Conservation (phyloP, 2,113 vertebrate species). For the Pycnonotus jocosus region DNA sequence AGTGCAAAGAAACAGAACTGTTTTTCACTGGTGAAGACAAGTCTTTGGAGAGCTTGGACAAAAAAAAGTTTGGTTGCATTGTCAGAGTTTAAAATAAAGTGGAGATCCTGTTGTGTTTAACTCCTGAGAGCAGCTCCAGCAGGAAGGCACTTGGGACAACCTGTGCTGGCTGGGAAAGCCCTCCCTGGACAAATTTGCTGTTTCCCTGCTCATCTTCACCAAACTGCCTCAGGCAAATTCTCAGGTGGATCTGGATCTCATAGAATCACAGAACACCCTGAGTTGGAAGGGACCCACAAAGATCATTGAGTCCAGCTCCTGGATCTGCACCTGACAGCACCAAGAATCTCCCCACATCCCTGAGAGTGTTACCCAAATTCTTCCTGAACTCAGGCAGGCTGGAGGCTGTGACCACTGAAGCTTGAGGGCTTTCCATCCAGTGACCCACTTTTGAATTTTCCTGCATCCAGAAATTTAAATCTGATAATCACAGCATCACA, state of each 20-base stretch:
- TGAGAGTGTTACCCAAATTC: neutral
- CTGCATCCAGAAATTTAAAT: fast-evolving
- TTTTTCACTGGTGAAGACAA: neutral
- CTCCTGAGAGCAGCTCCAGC: neutral
- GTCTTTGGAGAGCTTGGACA: constrained; percentile 5
- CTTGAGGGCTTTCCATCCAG: neutral
- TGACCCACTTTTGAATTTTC: neutral
- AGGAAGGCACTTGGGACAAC: neutral
- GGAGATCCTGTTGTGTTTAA: neutral
- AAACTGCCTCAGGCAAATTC: neutral
- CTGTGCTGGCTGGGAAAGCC: neutral
- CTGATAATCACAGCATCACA: neutral
- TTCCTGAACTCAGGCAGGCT: neutral
- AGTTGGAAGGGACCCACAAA: neutral
- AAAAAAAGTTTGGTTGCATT: neutral
- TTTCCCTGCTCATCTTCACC: neutral
- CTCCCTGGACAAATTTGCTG: neutral
- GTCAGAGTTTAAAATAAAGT: neutral
- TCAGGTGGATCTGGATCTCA: neutral
- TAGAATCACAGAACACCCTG: neutral
- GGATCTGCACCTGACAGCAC: neutral
- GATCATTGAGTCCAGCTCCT: neutral
- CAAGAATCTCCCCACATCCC: neutral
- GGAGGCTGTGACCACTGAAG: neutral
- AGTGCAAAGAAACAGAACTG: neutral